Base-by-base conservation (phyloP, 2,888 invertebrate genomes). In the Epistrophe eligans region DNA sequence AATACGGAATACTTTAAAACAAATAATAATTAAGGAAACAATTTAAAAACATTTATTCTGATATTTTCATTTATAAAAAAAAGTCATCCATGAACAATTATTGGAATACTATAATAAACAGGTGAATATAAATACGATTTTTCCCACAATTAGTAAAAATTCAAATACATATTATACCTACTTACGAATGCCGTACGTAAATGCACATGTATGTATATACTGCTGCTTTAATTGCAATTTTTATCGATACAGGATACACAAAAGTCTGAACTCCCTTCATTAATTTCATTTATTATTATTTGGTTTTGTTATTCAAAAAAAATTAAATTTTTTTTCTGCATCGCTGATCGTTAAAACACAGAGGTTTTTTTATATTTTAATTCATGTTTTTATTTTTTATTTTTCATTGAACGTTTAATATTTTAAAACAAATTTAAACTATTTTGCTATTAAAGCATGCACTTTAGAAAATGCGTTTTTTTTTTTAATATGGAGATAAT, bases 161-260 rank as follows among this genome's bases (percentile, higher is more conserved):
- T 45, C n/a, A 50, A 50, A 50, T 19, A 19, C 1, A 38, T 38
- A 38, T 10, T 32, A 32, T 35, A 32, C 32, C 7, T 32, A 32
- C 7, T n/a, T n/a, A n/a, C n/a, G n/a, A n/a, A n/a, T n/a, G n/a
- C n/a, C n/a, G n/a, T n/a, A n/a, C n/a, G n/a, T n/a, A n/a, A n/a
- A n/a, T n/a, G n/a, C n/a, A n/a, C n/a, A n/a, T n/a, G n/a, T n/a
- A n/a, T n/a, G n/a, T n/a, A n/a, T n/a, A n/a, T n/a, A n/a, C n/a
- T n/a, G n/a, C n/a, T n/a, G n/a, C n/a, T n/a, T n/a, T 55, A 55
- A 55, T n/a, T 55, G 3, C 55, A 55, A 32, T 28, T 55, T 38
- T 17, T 10, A 58, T n/a, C 17, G 58, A 60, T 60, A 0, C 32
- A 32, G 32, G 32, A 32, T 5, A 5, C 35, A 17, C 10, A 17